Evolutionary conservation across 2,113 vertebrate genomes (phyloP), one percentile per base, ranked within the genome.

Genomic region (Gadus chalcogrammus): DNA sequence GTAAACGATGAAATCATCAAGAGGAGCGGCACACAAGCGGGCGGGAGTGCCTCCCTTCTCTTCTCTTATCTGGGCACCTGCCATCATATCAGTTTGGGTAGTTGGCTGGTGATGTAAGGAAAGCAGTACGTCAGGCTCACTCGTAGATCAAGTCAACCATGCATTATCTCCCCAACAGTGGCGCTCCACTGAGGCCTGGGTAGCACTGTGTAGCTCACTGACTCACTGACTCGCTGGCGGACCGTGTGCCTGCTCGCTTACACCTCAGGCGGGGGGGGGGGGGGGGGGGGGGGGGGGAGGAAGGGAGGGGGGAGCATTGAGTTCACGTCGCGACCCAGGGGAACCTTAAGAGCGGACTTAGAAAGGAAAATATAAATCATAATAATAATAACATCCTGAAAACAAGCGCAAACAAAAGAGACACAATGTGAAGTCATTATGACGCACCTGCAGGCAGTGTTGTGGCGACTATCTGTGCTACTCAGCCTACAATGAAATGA

Each of bases 71-170:
- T 68, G 82, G 67, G 67, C 77, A 77, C 71, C 82, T 76, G 80
- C 82, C 83, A 79, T 89, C 83, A 77, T 89, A 91, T 91, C 90
- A 88, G 86, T 88, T 88, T 85, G 77, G 86, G 80, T 83, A 86
- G 85, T 88, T 82, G 85, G 83, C 86, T 77, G 81, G 82, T 89
- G 87, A 91, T 88, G 90, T 89, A 89, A 87, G 83, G 83, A 84
- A 78, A 77, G 84, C 77, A 66, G 86, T 87, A 91, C 90, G 90
- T 90, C 91, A 91, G 88, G 87, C 91, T 91, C 90, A 90, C 90
- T 89, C 89, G 87, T 90, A 90, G 89, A 92, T 91, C 89, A 91
- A 91, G 89, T 90, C 88, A 84, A 88, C 88, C 90, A 87, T 88
- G 90, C 86, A 89, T 92, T 91, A 93, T 90, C 87, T 86, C 77